Conservation (phyloP, 2,888 invertebrate species). For the Cyclophora punctaria region DNA sequence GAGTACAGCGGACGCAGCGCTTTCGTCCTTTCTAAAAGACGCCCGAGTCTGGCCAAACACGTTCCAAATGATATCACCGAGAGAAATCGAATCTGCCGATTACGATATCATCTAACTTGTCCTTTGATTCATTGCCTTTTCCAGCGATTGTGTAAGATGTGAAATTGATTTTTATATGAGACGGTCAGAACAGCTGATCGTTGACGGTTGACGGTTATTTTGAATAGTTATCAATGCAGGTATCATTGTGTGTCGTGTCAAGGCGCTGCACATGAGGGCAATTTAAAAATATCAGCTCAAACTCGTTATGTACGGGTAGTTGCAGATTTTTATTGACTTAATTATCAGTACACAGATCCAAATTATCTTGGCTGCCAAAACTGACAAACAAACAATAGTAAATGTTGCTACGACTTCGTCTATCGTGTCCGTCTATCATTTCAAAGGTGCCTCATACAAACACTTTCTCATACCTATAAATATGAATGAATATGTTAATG, state of each 20-base stretch:
- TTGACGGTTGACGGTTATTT: conserved; percentile 4
- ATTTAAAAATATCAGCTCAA: conserved; percentile 6
- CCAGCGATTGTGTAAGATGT: conserved; percentile 1
- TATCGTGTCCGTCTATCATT: too few species aligned
- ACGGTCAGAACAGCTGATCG: neutral
- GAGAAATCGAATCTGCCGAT: conserved; percentile 9
- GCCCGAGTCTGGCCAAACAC: conserved; percentile 6
- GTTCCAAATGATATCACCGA: conserved; percentile 6
- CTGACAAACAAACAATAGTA: too few species aligned
- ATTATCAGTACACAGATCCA: too few species aligned
- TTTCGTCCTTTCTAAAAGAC: conserved; percentile 36
- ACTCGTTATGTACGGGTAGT: too few species aligned
- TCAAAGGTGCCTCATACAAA: too few species aligned
- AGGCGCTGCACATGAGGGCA: conserved; percentile 11
- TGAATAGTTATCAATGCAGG: conserved; percentile 8
- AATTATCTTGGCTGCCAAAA: too few species aligned
- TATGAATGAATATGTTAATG: too few species aligned
- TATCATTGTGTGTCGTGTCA: conserved; percentile 10
- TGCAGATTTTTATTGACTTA: too few species aligned
- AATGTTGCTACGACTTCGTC: too few species aligned
- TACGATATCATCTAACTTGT: too few species aligned
- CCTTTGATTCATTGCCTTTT: neutral
- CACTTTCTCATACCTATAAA: too few species aligned
- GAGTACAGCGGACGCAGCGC: neutral
- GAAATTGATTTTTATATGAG: neutral